Conservation (phyloP, 2,888 invertebrate genomes). For the Polyploca ridens region DNA sequence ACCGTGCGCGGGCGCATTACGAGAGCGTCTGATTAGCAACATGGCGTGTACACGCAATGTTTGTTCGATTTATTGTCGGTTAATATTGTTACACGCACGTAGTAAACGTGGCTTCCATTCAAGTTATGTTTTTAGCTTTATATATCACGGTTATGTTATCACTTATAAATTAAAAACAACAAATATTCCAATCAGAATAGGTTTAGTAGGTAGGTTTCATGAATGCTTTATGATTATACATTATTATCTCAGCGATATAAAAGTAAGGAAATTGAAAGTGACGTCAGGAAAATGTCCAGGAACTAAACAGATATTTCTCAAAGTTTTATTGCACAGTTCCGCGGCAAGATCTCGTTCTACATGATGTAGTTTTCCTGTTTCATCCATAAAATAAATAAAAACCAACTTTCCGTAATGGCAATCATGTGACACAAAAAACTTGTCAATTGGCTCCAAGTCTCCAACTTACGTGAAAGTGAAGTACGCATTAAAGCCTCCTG, state of each 20-base stretch:
- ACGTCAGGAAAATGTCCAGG: neutral
- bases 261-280: neutral
- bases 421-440: constrained; percentile 30
- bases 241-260: too few species aligned
- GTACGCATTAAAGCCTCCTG: constrained; percentile 37
- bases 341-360: constrained; percentile 4
- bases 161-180: too few species aligned
- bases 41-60: constrained; percentile 15
- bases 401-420: constrained; percentile 38
- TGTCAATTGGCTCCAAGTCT: constrained; percentile 30
- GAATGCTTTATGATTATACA: too few species aligned
- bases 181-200: too few species aligned
- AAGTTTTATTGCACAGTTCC: constrained; percentile 10
- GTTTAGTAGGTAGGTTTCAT: too few species aligned
- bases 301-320: neutral
- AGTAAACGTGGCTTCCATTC: neutral
- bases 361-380: constrained; percentile 10
- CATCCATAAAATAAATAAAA: constrained; percentile 12
- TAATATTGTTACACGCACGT: neutral
- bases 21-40: constrained; percentile 26
- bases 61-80: constrained; percentile 10
- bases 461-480: constrained; percentile 48
- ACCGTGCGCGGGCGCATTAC: constrained; percentile 26
- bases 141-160: neutral
- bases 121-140: neutral